Percentiles rank a stretch among this genome's conserved stretches.
Evolutionary conservation across 2,113 vertebrate genomes (phyloP).

Genomic region (Gracilinanus agilis): DNA sequence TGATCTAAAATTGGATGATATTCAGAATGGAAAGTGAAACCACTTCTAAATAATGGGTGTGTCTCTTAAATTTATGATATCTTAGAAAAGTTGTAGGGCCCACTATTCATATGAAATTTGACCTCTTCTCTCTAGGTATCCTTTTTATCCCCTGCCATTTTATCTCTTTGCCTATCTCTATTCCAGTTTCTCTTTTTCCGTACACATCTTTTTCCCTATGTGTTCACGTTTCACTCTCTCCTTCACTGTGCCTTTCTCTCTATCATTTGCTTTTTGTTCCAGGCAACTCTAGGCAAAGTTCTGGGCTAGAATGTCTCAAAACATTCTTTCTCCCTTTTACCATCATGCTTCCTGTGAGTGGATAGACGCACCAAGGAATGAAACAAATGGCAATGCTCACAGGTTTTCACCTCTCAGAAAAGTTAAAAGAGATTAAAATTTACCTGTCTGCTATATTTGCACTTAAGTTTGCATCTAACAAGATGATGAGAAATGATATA

Average conservation of each 20-base stretch:
- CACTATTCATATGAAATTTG: background rate
- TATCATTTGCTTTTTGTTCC: background rate
- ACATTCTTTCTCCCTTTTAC: background rate
- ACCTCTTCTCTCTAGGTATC: background rate
- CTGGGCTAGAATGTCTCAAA: background rate
- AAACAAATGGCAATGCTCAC: background rate
- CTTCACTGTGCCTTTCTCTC: background rate
- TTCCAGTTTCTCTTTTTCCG: too few relatives aligned
- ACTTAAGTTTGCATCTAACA: background rate
- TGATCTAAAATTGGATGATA: background rate
- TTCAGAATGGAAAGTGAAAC: background rate
- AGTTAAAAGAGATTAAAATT: background rate
- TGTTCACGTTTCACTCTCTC: background rate
- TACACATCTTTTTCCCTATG: background rate
- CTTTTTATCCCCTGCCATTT: background rate
- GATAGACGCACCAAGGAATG: background rate
- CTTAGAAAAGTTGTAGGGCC: background rate
- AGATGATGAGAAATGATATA: background rate
- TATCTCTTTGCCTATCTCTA: accelerated
- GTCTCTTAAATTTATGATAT: background rate
- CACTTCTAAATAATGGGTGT: background rate
- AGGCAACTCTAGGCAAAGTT: background rate
- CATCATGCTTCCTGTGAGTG: background rate
- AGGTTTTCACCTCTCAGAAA: background rate
- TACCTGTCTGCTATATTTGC: background rate